phyloP scores from a whole-genome alignment of 2,797 vertebrate genomes.

The Diplodus sargus region DNA sequence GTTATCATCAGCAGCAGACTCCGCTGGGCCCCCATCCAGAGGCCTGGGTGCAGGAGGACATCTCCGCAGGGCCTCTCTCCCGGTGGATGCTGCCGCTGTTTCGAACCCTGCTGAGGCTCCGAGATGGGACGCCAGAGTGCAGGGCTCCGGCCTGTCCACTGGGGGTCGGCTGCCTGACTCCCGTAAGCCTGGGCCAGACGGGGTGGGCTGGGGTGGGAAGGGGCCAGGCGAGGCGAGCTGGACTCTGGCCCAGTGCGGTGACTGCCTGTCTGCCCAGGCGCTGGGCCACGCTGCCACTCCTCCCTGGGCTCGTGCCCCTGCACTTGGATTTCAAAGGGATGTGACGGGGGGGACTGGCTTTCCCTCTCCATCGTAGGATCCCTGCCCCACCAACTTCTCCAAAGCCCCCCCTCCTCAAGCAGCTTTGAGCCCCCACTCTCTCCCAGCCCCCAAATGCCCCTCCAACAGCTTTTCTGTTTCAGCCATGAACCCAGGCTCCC shows the following conservation, averaged over 20 bases:
- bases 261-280: constrained; percentile 88
- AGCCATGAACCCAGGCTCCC: constrained; percentile 77
- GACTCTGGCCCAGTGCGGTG: constrained; percentile 84
- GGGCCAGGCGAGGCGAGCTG: constrained; percentile 82
- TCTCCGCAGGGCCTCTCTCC: constrained; percentile 53
- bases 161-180: constrained; percentile 85
- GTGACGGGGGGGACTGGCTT: constrained; percentile 79
- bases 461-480: constrained; percentile 82
- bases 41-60: constrained; percentile 70
- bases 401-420: constrained; percentile 56
- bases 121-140: constrained; percentile 56
- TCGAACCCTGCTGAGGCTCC: constrained; percentile 49
- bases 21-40: constrained; percentile 77
- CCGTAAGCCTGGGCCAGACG: constrained; percentile 81
- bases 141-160: constrained; percentile 83
- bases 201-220: constrained; percentile 80
- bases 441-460: constrained; percentile 76
- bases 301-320: constrained; percentile 87
- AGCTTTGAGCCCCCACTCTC: constrained; percentile 70
- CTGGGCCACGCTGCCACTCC: constrained; percentile 85
- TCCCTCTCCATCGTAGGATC: constrained; percentile 78
- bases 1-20: constrained; percentile 84
- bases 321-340: constrained; percentile 88
- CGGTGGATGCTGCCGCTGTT: constrained; percentile 54
- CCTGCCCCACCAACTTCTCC: constrained; percentile 72